These are phyloP conservation scores for Hyalella azteca DNA, from an alignment of 2,888 invertebrate species.

Conservation along the genomic window DNA sequence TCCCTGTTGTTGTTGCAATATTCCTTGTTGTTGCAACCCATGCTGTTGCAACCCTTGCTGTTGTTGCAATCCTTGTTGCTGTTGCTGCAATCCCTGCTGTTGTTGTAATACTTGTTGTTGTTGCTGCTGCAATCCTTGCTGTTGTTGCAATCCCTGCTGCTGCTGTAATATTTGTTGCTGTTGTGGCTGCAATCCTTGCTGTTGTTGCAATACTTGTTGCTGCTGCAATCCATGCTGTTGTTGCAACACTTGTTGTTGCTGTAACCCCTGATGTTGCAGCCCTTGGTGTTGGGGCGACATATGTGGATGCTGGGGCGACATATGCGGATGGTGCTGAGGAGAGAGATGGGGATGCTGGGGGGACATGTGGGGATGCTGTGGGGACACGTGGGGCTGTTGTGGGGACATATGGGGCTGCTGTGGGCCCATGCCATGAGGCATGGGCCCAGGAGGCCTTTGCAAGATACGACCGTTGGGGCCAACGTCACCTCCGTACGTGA, in stretches of 20 bases:
- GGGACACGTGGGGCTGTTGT: conserved; percentile 1
- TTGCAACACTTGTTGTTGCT: not conserved
- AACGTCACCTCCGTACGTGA: not conserved
- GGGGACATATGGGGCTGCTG: conserved; percentile 2
- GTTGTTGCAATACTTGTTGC: conserved; percentile 11
- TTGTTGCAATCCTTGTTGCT: not conserved
- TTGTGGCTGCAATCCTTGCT: not conserved
- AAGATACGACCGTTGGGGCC: not conserved
- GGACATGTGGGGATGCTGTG: not conserved
- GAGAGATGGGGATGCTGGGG: not conserved
- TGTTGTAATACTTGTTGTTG: not conserved
- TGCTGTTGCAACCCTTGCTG: not conserved
- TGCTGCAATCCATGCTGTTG: not conserved
- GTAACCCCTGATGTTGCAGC: not conserved
- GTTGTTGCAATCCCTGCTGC: not conserved
- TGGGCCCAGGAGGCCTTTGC: not conserved
- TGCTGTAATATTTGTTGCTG: not conserved
- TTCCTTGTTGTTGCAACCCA: not conserved
- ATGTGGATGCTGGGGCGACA: not conserved
- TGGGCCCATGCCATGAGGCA: not conserved
- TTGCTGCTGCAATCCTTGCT: not conserved
- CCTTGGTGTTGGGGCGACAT: not conserved
- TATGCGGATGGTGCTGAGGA: not conserved
- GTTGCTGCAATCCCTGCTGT: not conserved
- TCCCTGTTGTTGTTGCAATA: conserved; percentile 5